phyloP scores from a whole-genome alignment of 2,797 vertebrate genomes.

The Pterois miles region DNA sequence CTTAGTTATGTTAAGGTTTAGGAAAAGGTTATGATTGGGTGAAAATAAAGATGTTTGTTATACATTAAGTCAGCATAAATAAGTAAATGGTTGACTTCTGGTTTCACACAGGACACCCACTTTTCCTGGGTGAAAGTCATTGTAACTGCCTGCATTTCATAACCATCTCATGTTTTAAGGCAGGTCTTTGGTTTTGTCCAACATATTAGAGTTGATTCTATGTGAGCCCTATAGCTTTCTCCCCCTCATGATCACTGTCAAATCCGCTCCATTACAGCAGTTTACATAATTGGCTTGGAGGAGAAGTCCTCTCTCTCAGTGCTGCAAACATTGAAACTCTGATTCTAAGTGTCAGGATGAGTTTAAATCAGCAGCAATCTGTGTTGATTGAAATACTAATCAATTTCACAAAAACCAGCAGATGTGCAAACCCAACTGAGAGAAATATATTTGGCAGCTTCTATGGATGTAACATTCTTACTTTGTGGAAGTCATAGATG shows the following conservation, averaged over 20 bases:
- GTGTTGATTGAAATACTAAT: not conserved
- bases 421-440: slow-evolving; percentile 10
- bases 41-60: not conserved
- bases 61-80: not conserved
- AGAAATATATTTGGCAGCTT: not conserved
- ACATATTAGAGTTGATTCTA: not conserved
- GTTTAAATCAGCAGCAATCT: slow-evolving; percentile 12
- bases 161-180: not conserved
- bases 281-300: slow-evolving; percentile 12
- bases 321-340: slow-evolving; percentile 16
- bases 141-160: not conserved
- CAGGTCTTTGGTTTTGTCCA: not conserved
- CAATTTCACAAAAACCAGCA: not conserved
- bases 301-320: not conserved
- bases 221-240: not conserved
- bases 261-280: slow-evolving; percentile 23
- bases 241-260: slow-evolving; percentile 2
- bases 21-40: not conserved
- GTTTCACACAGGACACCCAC: not conserved
- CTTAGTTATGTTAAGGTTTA: not conserved
- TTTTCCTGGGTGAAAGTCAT: not conserved
- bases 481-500: not conserved
- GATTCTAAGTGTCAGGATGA: not conserved
- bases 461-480: not conserved
- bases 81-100: not conserved